These are phyloP conservation scores for Epinephelus fuscoguttatus DNA, from an alignment of 2,113 vertebrate species.

Conservation along the genomic window DNA sequence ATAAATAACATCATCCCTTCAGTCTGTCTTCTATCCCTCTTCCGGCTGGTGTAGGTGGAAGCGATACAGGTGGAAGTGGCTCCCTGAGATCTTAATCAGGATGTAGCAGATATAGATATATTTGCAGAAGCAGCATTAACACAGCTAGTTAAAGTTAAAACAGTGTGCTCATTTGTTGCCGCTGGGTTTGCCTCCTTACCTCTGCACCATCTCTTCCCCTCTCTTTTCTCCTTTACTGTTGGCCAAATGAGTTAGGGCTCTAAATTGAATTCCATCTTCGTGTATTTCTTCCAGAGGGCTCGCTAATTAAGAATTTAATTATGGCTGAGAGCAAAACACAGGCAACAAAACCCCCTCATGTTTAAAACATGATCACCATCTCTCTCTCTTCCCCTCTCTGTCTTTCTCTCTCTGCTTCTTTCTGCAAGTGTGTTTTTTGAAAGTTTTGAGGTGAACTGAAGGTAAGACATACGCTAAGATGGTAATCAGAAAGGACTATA, in stretches of 20 bases:
- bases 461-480: constrained; percentile 63
- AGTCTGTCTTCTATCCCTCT: constrained; percentile 19
- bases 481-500: constrained; percentile 59
- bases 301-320: constrained; percentile 85
- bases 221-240: constrained; percentile 42
- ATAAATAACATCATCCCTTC: constrained; percentile 42
- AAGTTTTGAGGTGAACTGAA: constrained; percentile 71
- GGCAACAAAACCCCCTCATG: constrained; percentile 77
- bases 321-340: constrained; percentile 80
- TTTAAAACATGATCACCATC: constrained; percentile 76
- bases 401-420: constrained; percentile 23
- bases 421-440: constrained; percentile 34
- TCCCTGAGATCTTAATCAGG: constrained; percentile 46
- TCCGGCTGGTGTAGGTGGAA: constrained; percentile 11
- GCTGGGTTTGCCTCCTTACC: constrained; percentile 49
- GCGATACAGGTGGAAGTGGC: constrained; percentile 12
- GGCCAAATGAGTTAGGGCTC: constrained; percentile 62
- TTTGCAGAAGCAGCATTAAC: constrained; percentile 44
- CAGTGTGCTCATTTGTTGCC: constrained; percentile 36
- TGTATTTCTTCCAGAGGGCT: constrained; percentile 75
- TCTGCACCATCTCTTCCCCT: constrained; percentile 31
- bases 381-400: constrained; percentile 2
- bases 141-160: constrained; percentile 40
- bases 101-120: constrained; percentile 50
- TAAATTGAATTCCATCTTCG: constrained; percentile 75